A percentile compares a stretch with the other conserved stretches of the same genome.
Conservation (phyloP, 2,888 invertebrate species). For the Perithous albicinctus region DNA sequence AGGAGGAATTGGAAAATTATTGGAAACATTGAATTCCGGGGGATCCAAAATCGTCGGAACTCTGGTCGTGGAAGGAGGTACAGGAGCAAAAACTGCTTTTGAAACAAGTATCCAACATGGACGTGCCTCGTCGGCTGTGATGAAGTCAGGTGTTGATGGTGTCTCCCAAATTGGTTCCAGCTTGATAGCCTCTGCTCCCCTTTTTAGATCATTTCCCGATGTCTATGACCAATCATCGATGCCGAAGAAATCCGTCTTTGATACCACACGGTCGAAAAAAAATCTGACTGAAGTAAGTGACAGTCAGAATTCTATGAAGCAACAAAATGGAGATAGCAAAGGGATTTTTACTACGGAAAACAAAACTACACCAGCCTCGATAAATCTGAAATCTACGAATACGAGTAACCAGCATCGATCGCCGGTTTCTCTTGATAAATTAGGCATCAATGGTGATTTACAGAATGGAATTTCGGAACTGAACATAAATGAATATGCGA, state of each 20-base stretch:
- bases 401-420: background rate
- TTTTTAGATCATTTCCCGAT: constrained; percentile 46
- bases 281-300: background rate
- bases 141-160: background rate
- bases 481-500: constrained; percentile 43
- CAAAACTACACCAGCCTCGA: background rate
- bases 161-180: background rate
- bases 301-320: background rate
- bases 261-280: background rate
- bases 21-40: background rate
- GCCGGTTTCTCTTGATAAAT: background rate
- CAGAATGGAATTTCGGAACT: constrained; percentile 37
- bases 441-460: too few relatives aligned
- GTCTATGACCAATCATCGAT: background rate
- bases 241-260: background rate
- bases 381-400: background rate
- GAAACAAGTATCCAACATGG: background rate
- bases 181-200: background rate
- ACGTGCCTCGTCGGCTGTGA: background rate
- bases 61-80: background rate
- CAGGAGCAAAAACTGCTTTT: background rate
- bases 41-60: constrained; percentile 3
- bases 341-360: background rate
- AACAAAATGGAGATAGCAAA: too few relatives aligned
- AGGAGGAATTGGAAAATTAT: background rate